Conservation (phyloP, 2,888 invertebrate genomes). For the Gymnosoma rotundatum region DNA sequence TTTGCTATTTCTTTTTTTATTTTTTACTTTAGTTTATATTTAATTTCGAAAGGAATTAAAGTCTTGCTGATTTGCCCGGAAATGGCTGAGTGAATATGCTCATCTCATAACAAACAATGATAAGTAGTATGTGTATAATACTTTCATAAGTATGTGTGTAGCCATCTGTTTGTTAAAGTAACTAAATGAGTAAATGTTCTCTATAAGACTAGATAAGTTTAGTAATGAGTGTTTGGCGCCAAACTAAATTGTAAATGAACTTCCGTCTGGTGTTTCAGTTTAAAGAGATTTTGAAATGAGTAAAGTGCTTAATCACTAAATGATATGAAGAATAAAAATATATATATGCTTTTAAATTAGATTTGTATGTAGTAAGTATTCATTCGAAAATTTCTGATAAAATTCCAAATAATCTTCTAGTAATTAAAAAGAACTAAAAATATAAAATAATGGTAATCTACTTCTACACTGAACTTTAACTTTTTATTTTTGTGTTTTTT, state of each 20-base stretch:
- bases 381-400: too few relatives aligned
- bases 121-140: slow-evolving; percentile 24
- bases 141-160: not conserved
- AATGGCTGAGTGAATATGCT: slow-evolving; percentile 66
- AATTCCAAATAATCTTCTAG: too few relatives aligned
- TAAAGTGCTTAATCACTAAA: slow-evolving; percentile 71
- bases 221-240: slow-evolving; percentile 64
- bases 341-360: not conserved
- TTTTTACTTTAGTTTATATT: slow-evolving; percentile 42
- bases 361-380: too few relatives aligned
- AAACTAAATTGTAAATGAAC: slow-evolving; percentile 68
- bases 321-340: slow-evolving; percentile 52
- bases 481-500: too few relatives aligned
- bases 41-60: slow-evolving; percentile 62
- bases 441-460: too few relatives aligned
- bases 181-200: not conserved
- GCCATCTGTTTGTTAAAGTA: not conserved
- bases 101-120: slow-evolving; percentile 40
- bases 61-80: slow-evolving; percentile 67
- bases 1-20: not conserved
- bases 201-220: not conserved
- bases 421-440: too few relatives aligned
- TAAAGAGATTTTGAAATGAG: slow-evolving; percentile 67
- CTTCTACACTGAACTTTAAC: too few relatives aligned
- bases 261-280: slow-evolving; percentile 67